These are phyloP conservation scores for Tenthredo notha DNA, from an alignment of 2,888 invertebrate species.

Conservation along the genomic window DNA sequence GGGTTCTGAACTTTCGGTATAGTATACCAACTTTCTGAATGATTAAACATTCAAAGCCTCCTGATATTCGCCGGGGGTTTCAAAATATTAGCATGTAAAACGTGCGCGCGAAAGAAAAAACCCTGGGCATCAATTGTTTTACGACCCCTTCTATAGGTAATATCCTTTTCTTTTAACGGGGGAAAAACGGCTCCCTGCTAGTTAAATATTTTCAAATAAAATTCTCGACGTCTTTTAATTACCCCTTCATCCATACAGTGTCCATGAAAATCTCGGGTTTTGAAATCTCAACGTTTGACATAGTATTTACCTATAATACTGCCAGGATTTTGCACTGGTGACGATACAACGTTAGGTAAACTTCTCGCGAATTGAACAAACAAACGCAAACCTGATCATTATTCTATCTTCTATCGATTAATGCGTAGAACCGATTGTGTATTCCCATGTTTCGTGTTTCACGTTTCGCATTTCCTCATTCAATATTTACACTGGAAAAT, in stretches of 20 bases:
- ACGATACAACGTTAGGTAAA: not conserved
- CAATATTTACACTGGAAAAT: constrained; percentile 8
- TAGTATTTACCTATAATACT: not conserved
- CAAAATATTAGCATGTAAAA: constrained; percentile 71
- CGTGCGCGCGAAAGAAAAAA: constrained; percentile 58
- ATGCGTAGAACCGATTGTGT: not conserved
- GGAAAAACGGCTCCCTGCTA: not conserved
- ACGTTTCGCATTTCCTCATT: not conserved
- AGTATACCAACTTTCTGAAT: constrained; percentile 57
- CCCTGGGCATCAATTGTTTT: constrained; percentile 19
- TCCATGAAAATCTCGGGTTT: not conserved
- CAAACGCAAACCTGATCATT: not conserved
- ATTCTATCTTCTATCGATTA: not conserved
- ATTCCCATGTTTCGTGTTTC: not conserved
- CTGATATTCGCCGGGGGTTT: constrained; percentile 68
- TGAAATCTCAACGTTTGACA: not conserved
- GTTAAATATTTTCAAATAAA: not conserved
- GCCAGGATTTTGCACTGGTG: not conserved
- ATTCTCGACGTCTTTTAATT: not conserved
- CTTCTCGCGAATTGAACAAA: not conserved
- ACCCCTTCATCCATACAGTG: not conserved
- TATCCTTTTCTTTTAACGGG: not conserved
- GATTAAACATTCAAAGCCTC: constrained; percentile 69
- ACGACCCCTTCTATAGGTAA: not conserved
- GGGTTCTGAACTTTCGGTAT: constrained; percentile 18